Evolutionary conservation across 2,888 invertebrate genomes (phyloP).

Genomic region (Oxytorus armatus): DNA sequence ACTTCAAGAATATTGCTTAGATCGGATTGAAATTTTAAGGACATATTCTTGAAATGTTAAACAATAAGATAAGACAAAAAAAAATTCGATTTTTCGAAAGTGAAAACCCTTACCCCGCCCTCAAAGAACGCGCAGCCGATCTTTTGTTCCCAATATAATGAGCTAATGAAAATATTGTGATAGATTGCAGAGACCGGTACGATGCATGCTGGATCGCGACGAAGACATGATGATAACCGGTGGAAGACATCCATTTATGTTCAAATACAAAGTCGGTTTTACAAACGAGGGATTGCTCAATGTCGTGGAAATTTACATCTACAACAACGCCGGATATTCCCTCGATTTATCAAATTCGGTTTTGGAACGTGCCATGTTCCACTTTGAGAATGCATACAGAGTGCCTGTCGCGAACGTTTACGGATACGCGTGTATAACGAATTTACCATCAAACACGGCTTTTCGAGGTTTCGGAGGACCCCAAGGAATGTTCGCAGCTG

Average conservation of each 20-base stretch:
- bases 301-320: constrained; percentile 90
- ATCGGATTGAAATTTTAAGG: too few relatives aligned
- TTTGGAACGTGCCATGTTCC: constrained; percentile 93
- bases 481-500: constrained; percentile 95
- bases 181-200: constrained; percentile 91
- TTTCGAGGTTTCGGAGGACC: constrained; percentile 97
- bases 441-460: constrained; percentile 96
- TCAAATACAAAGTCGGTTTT: constrained; percentile 93
- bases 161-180: constrained; percentile 12
- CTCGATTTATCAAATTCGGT: constrained; percentile 92
- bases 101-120: too few relatives aligned
- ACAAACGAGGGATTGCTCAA: constrained; percentile 90
- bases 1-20: too few relatives aligned
- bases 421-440: constrained; percentile 93
- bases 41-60: too few relatives aligned
- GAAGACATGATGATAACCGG: constrained; percentile 97
- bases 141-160: constrained; percentile 21
- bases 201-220: constrained; percentile 95
- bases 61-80: too few relatives aligned
- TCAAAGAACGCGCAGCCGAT: too few relatives aligned
- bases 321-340: constrained; percentile 93
- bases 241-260: constrained; percentile 94
- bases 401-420: constrained; percentile 90
- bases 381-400: constrained; percentile 93
- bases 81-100: too few relatives aligned